phyloP scores from a whole-genome alignment of 92 coral and sea anemone species.

The Muricea muricata region DNA sequence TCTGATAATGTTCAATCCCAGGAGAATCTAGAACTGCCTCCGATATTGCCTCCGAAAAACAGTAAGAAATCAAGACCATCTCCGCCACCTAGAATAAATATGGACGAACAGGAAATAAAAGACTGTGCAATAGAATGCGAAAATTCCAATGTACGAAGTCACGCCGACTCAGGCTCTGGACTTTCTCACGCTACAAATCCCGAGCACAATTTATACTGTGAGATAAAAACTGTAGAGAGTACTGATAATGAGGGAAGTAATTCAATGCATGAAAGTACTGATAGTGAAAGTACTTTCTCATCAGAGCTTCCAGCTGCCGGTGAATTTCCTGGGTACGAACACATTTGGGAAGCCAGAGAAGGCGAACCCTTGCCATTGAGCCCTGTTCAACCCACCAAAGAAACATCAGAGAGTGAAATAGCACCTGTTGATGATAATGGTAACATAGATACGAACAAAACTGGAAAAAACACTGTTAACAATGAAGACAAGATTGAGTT shows the following conservation, averaged over 20 bases:
- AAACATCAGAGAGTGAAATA: neutral
- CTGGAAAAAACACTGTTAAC: neutral
- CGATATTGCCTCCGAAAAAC: constrained; percentile 39
- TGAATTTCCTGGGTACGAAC: neutral
- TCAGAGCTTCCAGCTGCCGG: constrained; percentile 16
- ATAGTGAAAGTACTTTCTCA: neutral
- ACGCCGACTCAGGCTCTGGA: neutral
- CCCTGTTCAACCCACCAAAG: constrained; percentile 6
- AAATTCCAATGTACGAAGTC: neutral
- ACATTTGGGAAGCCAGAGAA: constrained; percentile 33
- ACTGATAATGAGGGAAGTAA: neutral
- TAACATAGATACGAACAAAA: neutral
- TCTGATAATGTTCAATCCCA: neutral
- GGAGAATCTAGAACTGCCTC: constrained; percentile 53
- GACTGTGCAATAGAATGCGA: neutral
- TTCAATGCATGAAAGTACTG: neutral
- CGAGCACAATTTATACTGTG: neutral
- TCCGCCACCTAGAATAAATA: constrained; percentile 35
- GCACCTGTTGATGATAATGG: constrained; percentile 11
- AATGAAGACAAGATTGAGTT: neutral
- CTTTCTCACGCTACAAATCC: neutral
- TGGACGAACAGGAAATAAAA: constrained; percentile 42
- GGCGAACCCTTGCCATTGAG: constrained; percentile 23
- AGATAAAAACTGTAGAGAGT: neutral
- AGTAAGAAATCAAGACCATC: constrained; percentile 3